phyloP scores from a whole-genome alignment of 2,888 invertebrate species.

The Lagria hirta region DNA sequence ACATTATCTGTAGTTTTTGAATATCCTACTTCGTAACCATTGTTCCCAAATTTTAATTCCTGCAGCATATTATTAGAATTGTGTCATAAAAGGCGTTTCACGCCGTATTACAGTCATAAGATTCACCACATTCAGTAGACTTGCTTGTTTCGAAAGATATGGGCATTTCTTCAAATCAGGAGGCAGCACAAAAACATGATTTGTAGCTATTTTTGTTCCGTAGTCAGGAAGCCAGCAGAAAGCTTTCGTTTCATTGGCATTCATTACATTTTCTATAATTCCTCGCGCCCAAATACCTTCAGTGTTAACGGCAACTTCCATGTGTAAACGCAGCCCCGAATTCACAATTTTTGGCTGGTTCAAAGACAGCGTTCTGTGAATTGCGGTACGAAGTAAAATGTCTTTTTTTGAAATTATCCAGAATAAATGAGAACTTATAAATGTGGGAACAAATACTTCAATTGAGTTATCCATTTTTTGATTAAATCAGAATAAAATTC shows the following conservation, averaged over 20 bases:
- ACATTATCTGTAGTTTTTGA: constrained; percentile 7
- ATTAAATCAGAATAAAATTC: too few species aligned
- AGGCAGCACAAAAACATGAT: constrained; percentile 27
- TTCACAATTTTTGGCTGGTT: not conserved
- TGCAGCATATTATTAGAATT: constrained; percentile 1
- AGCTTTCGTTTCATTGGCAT: constrained; percentile 7
- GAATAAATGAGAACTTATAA: constrained; percentile 17
- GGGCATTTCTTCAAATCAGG: constrained; percentile 14
- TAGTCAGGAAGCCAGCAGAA: constrained; percentile 35
- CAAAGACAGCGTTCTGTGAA: too few species aligned
- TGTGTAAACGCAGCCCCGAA: too few species aligned
- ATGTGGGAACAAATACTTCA: constrained; percentile 15
- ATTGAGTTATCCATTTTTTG: too few species aligned
- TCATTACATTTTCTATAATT: constrained; percentile 1
- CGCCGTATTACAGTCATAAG: constrained; percentile 28
- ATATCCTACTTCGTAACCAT: constrained; percentile 5
- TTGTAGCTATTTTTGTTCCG: constrained; percentile 19
- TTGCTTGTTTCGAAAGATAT: constrained; percentile 28
- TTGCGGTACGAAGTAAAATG: constrained; percentile 7
- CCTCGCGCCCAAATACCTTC: constrained; percentile 14
- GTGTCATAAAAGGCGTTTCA: not conserved
- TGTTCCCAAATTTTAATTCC: constrained; percentile 11
- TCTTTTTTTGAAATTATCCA: constrained; percentile 17
- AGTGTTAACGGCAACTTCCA: constrained; percentile 12
- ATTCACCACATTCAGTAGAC: constrained; percentile 29